Base-by-base conservation (phyloP, 2,113 vertebrate genomes). In the Otus sunia region DNA sequence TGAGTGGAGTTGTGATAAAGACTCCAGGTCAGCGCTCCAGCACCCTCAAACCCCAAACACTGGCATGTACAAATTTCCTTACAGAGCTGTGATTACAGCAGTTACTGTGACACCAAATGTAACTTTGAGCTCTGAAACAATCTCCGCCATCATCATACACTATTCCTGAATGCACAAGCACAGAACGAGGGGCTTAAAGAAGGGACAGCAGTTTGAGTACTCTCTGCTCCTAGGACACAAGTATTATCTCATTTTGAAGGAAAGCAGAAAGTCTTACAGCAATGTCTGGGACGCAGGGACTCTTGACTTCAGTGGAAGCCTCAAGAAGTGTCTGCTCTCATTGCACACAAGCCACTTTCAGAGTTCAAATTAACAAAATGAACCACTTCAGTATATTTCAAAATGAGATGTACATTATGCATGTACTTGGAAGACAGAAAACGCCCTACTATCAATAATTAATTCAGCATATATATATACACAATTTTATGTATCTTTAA, bases 1-100 rank as follows among this genome's bases (percentile, higher is more conserved):
- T 41, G 41, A 66, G 19, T 6, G 34, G 29, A 76, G 29, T 4
- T 12, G 6, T 15, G 47, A n/a, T 53, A 25, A 64, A 56, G 32
- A 37, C 36, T 37, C 30, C 19, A 41, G 20, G 22, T 29, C 60
- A 90, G 29, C 0, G 0, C 43, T 49, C 37, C 0, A 1, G 47
- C n/a, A 73, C 14, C 30, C 32, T 14, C 30, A 32, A 69, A 49
- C 30, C 32, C 16, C 30, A 32, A 69, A 49, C 20, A 47, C 27
- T 36, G 37, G 15, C 43, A 84, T 3, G 2, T 34, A 47, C 3
- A 1, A 26, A 85, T 72, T 53, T 83, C 67, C 88, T 78, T 49
- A 39, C 34, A 64, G 36, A 85, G 68, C 50, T 83, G 53, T 12
- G 26, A 63, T n/a, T 59, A 75, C 67, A 96, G 80, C n/a, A 59